These are phyloP conservation scores for Premnoplex brunnescens DNA, from an alignment of 2,797 vertebrate genomes.

Conservation along the genomic window DNA sequence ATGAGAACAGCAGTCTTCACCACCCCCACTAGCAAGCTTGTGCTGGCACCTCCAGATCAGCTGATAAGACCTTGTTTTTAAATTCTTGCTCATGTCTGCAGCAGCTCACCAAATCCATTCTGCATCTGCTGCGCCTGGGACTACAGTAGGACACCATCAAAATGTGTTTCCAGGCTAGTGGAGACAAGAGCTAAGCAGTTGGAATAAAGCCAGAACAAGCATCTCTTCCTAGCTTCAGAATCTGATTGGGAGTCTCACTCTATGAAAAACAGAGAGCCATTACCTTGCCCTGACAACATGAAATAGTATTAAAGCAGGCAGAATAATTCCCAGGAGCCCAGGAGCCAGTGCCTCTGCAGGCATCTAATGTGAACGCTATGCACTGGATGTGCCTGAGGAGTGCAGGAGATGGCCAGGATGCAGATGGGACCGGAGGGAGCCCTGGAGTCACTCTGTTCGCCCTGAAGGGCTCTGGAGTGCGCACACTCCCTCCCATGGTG, in stretches of 20 bases:
- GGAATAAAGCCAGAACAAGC: conserved; percentile 9
- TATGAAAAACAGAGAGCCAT: not conserved
- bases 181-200: conserved; percentile 44
- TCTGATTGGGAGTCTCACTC: not conserved
- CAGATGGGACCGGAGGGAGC: not conserved
- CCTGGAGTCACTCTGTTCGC: not conserved
- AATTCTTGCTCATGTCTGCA: conserved; percentile 2
- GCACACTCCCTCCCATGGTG: not conserved
- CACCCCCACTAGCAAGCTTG: not conserved
- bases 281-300: conserved; percentile 12
- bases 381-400: not conserved
- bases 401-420: rapidly evolving
- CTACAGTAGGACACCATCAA: conserved; percentile 1
- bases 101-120: conserved; percentile 31
- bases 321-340: conserved; percentile 17
- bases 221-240: conserved; percentile 43
- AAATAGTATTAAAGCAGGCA: not conserved
- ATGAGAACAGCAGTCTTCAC: not conserved
- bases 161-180: conserved; percentile 24
- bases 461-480: not conserved
- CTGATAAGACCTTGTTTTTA: conserved; percentile 30
- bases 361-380: not conserved
- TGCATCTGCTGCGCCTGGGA: not conserved
- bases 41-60: not conserved
- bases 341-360: not conserved